Evolutionary conservation across 2,888 invertebrate genomes (phyloP), one percentile per base, ranked within the genome.

Genomic region (Troides oblongomaculatus): DNA sequence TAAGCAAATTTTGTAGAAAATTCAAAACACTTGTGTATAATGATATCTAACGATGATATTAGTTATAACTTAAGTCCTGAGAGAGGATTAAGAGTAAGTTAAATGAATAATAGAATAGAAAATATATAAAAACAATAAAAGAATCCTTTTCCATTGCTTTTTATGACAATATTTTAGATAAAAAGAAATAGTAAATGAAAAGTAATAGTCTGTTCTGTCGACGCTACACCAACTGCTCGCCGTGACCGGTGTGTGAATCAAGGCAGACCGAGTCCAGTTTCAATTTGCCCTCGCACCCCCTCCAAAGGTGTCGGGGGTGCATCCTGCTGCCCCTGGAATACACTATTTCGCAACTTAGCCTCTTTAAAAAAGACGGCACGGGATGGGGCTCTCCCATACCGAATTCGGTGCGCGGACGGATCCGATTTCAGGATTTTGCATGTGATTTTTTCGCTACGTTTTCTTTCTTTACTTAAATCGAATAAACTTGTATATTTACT

Each of bases 241-340:
- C 87, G 89, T 88, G 88, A 86, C 84, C 82, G 76, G 88, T 78
- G 84, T 89, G 81, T 80, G 86, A 89, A 89, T 88, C 83, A 82
- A 78, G 75, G 66, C 73, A 76, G 76, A 74, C 76, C 76, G 74
- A 74, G 84, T 81, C 83, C 81, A 82, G 84, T 88, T 88, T 88
- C 89, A 89, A 89, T 88, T 88, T 85, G 84, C 84, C 81, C 79
- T 77, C 75, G 73, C 78, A 75, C 78, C 74, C 78, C 74, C 71
- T 74, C 72, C 75, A 73, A 74, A 67, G 68, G 67, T 71, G 72
- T 72, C 77, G 74, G 73, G 75, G 73, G 74, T 77, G 75, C 74
- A 74, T 69, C 68, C 66, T 59, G 71, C 69, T 72, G 72, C 71
- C 72, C 74, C 71, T 21, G 67, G 67, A 62, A 68, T 62, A 57